Conservation (phyloP, 2,113 vertebrate genomes). For the Shinisaurus crocodilurus region DNA sequence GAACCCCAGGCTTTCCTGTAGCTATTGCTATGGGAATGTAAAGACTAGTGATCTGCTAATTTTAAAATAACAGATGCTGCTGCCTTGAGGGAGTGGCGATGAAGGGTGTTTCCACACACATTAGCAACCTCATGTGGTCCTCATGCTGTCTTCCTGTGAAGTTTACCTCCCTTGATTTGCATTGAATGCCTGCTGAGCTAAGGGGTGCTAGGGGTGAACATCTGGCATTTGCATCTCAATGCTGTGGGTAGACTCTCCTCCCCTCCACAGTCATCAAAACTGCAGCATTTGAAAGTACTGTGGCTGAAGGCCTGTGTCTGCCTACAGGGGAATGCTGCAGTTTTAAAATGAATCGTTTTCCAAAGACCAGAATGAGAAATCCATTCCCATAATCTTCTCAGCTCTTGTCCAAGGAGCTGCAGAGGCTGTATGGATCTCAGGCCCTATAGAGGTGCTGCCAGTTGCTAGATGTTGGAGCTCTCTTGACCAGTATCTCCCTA, state of each 20-base stretch:
- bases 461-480: not conserved
- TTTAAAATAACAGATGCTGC: slow-evolving; percentile 53
- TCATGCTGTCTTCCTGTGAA: fast-evolving
- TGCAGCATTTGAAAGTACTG: not conserved
- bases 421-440: not conserved
- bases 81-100: not conserved
- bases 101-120: not conserved
- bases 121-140: not conserved
- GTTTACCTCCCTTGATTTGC: fast-evolving
- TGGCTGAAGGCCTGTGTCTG: not conserved
- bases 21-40: not conserved
- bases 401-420: not conserved
- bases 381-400: not conserved
- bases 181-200: slow-evolving; percentile 3
- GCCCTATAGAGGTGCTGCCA: too few relatives aligned
- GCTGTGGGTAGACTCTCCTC: not conserved
- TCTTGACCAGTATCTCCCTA: too few relatives aligned
- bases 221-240: not conserved
- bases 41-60: slow-evolving; percentile 48
- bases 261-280: not conserved
- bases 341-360: not conserved
- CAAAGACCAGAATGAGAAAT: not conserved
- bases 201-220: not conserved
- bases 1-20: slow-evolving; percentile 30
- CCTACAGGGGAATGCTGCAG: not conserved